Percentiles rank a stretch among this genome's conserved stretches.
phyloP scores from a whole-genome alignment of 2,797 vertebrate species.

The Podargus strigoides region DNA sequence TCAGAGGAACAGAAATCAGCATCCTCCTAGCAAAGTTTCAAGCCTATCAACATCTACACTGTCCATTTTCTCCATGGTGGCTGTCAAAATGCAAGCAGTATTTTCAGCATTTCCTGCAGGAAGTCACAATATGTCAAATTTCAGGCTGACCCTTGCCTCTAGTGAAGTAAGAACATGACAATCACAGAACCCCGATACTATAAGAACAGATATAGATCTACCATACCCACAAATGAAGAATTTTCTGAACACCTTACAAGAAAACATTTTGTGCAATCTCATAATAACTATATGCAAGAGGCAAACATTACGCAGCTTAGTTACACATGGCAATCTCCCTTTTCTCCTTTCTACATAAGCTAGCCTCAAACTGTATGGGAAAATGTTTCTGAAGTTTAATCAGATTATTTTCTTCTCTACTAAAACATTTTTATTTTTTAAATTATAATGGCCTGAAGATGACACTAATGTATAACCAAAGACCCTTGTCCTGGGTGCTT shows the following conservation, averaged over 20 bases:
- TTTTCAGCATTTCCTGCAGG: conserved; percentile 22
- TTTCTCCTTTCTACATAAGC: neutral
- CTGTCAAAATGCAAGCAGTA: neutral
- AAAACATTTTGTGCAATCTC: neutral
- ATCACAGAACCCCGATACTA: neutral
- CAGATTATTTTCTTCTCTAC: neutral
- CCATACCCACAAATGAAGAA: neutral
- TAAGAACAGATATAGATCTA: neutral
- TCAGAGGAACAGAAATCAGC: neutral
- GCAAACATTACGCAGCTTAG: neutral
- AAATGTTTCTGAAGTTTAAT: neutral
- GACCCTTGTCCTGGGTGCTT: neutral
- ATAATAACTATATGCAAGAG: neutral
- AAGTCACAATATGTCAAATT: neutral
- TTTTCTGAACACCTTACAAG: neutral
- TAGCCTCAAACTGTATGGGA: neutral
- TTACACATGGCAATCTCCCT: neutral
- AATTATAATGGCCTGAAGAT: neutral
- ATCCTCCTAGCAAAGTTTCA: neutral
- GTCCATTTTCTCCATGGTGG: neutral
- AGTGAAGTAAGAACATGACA: neutral
- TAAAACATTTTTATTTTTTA: neutral
- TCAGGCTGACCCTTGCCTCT: neutral
- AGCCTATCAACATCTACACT: neutral
- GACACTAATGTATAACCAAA: neutral